Percentiles rank a stretch among this genome's conserved stretches.
Conservation (phyloP, 2,797 vertebrate genomes). For the Spinus pinus region DNA sequence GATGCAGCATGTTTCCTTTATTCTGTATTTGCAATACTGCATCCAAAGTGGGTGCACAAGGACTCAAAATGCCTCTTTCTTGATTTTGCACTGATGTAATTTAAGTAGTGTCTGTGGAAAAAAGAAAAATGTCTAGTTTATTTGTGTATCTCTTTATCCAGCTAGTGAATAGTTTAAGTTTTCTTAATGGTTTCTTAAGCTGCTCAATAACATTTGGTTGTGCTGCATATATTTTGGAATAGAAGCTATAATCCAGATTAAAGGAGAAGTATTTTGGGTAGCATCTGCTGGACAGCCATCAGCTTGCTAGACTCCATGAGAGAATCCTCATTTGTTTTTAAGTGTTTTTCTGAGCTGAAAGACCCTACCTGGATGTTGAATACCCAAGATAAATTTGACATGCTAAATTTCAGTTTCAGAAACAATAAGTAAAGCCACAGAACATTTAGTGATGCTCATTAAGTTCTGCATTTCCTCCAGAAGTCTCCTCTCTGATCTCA, state of each 20-base stretch:
- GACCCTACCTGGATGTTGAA: not conserved
- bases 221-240: not conserved
- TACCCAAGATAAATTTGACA: not conserved
- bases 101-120: not conserved
- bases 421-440: not conserved
- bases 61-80: not conserved
- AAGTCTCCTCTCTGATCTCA: not conserved
- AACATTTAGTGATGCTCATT: not conserved
- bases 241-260: not conserved
- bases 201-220: not conserved
- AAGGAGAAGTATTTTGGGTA: not conserved
- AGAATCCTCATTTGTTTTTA: not conserved
- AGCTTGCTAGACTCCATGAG: not conserved
- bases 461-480: not conserved
- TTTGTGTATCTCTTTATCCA: not conserved
- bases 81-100: not conserved
- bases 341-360: not conserved
- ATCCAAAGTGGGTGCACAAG: not conserved
- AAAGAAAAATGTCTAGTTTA: not conserved
- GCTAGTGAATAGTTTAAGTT: not conserved
- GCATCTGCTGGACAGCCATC: not conserved
- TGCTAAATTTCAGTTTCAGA: not conserved
- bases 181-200: not conserved
- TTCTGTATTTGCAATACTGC: not conserved
- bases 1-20: not conserved